Evolutionary conservation across 2,888 invertebrate species (phyloP), one percentile per base, ranked within the genome.

Genomic region (Andrena dorsata): DNA sequence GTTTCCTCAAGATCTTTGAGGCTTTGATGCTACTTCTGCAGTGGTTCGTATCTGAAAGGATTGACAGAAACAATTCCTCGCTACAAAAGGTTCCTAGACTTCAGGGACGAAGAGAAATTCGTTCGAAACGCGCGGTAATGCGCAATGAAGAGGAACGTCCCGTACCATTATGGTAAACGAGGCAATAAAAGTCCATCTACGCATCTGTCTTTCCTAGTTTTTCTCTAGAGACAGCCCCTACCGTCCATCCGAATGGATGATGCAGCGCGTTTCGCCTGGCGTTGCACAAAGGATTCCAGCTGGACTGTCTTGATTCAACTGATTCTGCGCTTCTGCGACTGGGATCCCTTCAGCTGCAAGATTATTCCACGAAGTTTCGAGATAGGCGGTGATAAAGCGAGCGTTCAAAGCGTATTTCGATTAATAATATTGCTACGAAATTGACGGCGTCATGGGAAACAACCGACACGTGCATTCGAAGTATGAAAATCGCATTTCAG

Each of bases 181-280:
- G 49, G 78, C 65, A 69, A 85, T 76, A 87, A 86, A 85, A 82
- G 69, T 78, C 64, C 80, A 68, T 69, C 71, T 51, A 75, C 84
- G 68, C 82, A 77, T 87, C 78, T 88, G 76, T 74, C 76, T 84
- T 81, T 83, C 75, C 87, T 76, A 82, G 84, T 88, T 89, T 89
- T 89, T 86, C 84, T 51, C 69, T 1, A 26, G 56, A 23, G 61
- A 35, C 70, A 75, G 63, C 76, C 72, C 49, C 64, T 23, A 64
- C 69, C 73, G 70, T 78, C 32, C 20, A 69, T 56, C 56, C 75
- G 56, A 75, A 69, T 41, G 75, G 64, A 85, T 83, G 79, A 73
- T 86, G 79, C 79, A 86, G 79, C 82, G 78, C 49, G 72, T 77
- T 82, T 60, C 58, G 56, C 10, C 7, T 41, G 26, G 60, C 49